Conservation (phyloP, 1,140 invertebrate genomes). For the Homarus americanus region DNA sequence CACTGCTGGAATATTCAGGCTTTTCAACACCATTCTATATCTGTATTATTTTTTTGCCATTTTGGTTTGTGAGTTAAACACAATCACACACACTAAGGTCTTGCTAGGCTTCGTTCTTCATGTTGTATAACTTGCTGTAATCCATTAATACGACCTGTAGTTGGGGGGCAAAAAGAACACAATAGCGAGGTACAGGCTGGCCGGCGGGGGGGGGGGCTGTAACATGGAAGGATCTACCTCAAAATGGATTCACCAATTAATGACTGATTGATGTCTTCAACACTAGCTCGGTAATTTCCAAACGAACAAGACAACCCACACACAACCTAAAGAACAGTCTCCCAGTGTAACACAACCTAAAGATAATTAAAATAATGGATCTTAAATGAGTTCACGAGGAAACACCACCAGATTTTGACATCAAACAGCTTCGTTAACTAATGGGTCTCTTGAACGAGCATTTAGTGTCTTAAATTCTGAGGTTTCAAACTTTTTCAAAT, state of each 20-base stretch:
- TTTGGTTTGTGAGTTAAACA: neutral
- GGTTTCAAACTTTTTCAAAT: too few relatives aligned
- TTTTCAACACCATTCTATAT: constrained; percentile 30
- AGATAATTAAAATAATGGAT: too few relatives aligned
- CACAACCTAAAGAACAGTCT: too few relatives aligned
- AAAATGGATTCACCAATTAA: neutral
- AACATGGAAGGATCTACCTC: neutral
- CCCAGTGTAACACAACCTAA: too few relatives aligned
- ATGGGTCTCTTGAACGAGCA: too few relatives aligned
- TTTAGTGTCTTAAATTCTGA: too few relatives aligned
- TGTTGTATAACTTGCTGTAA: constrained; percentile 64
- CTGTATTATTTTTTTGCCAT: constrained; percentile 10
- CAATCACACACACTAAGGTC: constrained; percentile 36
- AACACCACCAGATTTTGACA: too few relatives aligned
- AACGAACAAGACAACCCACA: neutral
- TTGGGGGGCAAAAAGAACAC: constrained; percentile 23
- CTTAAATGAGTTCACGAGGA: too few relatives aligned
- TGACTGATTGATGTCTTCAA: neutral
- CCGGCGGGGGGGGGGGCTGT: too few relatives aligned
- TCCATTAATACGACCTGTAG: constrained; percentile 56
- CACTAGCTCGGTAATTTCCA: neutral
- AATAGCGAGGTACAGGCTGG: constrained; percentile 38
- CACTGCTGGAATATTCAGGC: constrained; percentile 14
- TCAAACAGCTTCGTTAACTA: too few relatives aligned
- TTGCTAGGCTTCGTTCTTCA: constrained; percentile 20